phyloP scores from a whole-genome alignment of 2,888 invertebrate species.

The Campoletis raptor region DNA sequence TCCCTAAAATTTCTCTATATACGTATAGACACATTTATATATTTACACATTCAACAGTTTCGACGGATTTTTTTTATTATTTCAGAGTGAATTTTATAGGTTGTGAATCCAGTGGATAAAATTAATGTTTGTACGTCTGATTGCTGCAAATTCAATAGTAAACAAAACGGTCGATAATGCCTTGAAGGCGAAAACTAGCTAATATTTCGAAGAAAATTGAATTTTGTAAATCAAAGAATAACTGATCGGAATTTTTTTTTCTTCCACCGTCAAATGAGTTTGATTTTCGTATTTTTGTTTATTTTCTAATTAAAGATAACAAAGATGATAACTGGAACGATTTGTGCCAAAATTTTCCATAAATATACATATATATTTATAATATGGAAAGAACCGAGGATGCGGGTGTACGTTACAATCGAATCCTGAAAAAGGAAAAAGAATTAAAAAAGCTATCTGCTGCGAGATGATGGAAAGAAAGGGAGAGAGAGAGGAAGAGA shows the following conservation, averaged over 20 bases:
- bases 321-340: no score
- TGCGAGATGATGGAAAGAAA: conserved; percentile 73
- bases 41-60: conserved; percentile 22
- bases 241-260: neutral
- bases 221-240: neutral
- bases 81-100: neutral
- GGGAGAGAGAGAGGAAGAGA: conserved; percentile 39
- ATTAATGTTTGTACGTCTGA: conserved; percentile 3
- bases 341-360: neutral
- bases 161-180: neutral
- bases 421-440: conserved; percentile 80
- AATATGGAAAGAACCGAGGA: conserved; percentile 24
- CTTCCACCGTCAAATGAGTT: neutral
- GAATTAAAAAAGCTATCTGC: conserved; percentile 82
- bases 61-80: neutral
- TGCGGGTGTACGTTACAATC: conserved; percentile 80
- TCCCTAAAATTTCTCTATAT: neutral
- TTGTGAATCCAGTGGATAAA: neutral
- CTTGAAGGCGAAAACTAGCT: neutral
- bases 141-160: neutral
- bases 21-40: neutral
- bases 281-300: conserved; percentile 1
- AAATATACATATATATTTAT: conserved; percentile 2
- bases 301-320: neutral
- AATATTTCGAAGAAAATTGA: neutral